Evolutionary conservation across 2,113 vertebrate genomes (phyloP), one percentile per base, ranked within the genome.

Genomic region (Ciconia stormi): DNA sequence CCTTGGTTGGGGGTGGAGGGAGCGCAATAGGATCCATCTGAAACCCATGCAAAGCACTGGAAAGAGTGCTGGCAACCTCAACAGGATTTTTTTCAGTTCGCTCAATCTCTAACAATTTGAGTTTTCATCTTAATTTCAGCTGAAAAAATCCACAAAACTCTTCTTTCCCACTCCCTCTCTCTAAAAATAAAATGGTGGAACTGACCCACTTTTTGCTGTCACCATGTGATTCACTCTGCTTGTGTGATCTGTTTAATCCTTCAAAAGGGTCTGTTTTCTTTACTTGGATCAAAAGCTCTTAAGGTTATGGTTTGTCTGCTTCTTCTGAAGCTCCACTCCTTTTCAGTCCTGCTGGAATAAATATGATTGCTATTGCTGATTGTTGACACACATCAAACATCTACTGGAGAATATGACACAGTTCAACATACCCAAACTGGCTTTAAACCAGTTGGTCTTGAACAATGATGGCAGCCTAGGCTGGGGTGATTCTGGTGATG

Each of bases 141-240:
- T 87, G 55, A 67, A 72, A 82, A 66, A 62, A 30, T 3, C 1
- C 10, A 63, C 25, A 46, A 56, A 72, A 21, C 38, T 53, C 56
- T 74, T 55, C 21, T 79, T 80, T 82, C 34, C 25, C 14, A 50
- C 14, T 52, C 5, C 17, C 8, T 65, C 13, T 69, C 29, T 65
- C 69, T 82, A 89, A 91, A 91, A 93, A 69, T 69, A 69, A 69
- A 69, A 73, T 27, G 81, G 63, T 49, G 67, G 50, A 78, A 81
- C 23, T 58, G 59, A 65, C 49, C 18, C 67, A 81, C 27, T 91
- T 94, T 77, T 66, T 87, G 18, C 50, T 78, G 55, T 77, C 25
- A 49, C 66, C 11, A 25, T 22, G 36, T 89, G 69, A 84, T 82
- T 81, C 30, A n/a, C 21, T 70, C 67, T 66, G 46, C 72, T 74